phyloP scores from a whole-genome alignment of 30 jellyfish, hydroid and myxozoan genomes.

The Clytia hemisphaerica region DNA sequence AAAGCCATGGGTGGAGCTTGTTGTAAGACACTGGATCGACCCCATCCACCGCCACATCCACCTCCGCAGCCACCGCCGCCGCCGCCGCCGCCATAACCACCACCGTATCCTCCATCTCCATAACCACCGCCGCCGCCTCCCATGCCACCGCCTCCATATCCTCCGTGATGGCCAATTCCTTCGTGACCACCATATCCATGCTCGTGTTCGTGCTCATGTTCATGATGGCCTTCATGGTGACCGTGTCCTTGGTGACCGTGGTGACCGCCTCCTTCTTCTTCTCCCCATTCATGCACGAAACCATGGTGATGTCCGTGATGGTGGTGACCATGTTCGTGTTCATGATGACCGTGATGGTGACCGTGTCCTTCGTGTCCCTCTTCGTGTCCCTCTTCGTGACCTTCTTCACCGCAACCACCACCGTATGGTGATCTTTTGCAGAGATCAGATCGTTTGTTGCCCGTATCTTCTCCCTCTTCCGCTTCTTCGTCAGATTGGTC shows the following conservation, averaged over 20 bases:
- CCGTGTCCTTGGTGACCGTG: slow-evolving; percentile 77
- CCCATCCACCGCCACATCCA: slow-evolving; percentile 46
- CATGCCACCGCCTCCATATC: slow-evolving; percentile 40
- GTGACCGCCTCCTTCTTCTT: slow-evolving; percentile 40
- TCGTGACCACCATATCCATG: slow-evolving; percentile 56
- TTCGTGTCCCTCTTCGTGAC: slow-evolving; percentile 20
- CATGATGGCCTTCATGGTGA: slow-evolving; percentile 82
- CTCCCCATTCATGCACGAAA: slow-evolving; percentile 40
- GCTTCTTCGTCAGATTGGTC: too few species aligned
- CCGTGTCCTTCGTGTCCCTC: slow-evolving; percentile 84
- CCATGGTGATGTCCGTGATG: slow-evolving; percentile 45
- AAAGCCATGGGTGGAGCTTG: slow-evolving; percentile 45
- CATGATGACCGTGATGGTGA: slow-evolving; percentile 61
- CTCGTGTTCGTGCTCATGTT: slow-evolving; percentile 92
- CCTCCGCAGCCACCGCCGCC: slow-evolving; percentile 39
- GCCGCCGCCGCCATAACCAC: slow-evolving; percentile 65
- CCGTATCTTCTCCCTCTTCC: too few species aligned
- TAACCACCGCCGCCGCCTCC: slow-evolving; percentile 12
- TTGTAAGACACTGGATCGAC: not conserved
- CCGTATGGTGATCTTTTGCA: not conserved
- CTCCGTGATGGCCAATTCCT: slow-evolving; percentile 34
- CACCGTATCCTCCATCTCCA: slow-evolving; percentile 70
- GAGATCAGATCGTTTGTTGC: too few species aligned
- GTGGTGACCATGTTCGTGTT: slow-evolving; percentile 65
- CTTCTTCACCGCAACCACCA: slow-evolving; percentile 17